phyloP scores from a whole-genome alignment of 2,797 vertebrate genomes.

The Carcharodon carcharias region DNA sequence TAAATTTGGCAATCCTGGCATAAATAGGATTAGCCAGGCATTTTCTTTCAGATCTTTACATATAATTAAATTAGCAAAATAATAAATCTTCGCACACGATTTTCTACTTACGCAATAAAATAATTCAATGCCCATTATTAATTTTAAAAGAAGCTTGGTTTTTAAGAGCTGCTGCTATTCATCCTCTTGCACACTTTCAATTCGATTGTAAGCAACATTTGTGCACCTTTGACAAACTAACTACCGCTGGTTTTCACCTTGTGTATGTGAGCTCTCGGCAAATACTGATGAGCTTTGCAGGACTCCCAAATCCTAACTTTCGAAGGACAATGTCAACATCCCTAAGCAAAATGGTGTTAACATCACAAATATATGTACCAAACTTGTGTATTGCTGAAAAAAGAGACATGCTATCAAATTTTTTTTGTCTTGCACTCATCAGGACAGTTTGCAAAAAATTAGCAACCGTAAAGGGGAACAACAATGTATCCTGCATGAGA shows the following conservation, averaged over 20 bases:
- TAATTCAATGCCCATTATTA: neutral
- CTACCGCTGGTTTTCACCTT: neutral
- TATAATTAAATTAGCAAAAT: neutral
- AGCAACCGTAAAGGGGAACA: no score
- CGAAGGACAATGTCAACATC: neutral
- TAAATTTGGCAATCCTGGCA: neutral
- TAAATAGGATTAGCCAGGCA: neutral
- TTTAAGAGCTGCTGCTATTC: neutral
- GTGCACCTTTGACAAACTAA: neutral
- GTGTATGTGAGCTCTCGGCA: neutral
- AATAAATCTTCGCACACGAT: neutral
- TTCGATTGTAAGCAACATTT: neutral
- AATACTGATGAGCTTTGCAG: neutral
- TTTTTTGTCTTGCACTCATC: no score
- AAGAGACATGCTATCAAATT: no score
- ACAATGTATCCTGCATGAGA: no score
- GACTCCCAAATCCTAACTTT: neutral
- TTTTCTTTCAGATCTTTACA: neutral
- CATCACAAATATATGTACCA: no score
- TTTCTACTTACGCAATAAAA: neutral
- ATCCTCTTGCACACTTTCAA: neutral
- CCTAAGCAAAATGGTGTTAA: neutral
- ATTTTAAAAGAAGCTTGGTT: neutral
- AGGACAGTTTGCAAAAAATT: no score
- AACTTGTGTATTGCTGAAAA: no score